Conservation (phyloP, 2,888 invertebrate genomes). For the Leptarthrus brevirostris region DNA sequence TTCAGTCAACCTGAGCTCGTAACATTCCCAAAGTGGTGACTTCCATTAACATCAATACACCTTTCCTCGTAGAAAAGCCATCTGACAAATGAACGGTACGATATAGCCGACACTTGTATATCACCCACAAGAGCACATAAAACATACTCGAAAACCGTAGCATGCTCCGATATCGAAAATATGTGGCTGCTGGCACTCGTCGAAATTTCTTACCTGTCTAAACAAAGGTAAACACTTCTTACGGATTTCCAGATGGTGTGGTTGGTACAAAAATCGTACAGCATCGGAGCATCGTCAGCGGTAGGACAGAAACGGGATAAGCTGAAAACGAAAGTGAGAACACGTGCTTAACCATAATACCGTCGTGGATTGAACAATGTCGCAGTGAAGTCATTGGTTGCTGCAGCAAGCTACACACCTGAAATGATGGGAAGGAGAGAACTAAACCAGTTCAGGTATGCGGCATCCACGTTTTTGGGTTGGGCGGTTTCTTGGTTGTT, state of each 20-base stretch:
- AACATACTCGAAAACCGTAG: neutral
- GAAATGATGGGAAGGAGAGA: conserved; percentile 30
- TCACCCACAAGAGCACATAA: conserved; percentile 21
- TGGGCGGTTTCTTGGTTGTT: conserved; percentile 52
- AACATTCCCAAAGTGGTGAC: neutral
- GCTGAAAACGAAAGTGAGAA: conserved; percentile 25
- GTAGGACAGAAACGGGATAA: neutral
- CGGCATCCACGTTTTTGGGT: conserved; percentile 49
- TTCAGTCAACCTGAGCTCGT: neutral
- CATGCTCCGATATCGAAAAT: no score
- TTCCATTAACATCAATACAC: neutral
- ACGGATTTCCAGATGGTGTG: neutral
- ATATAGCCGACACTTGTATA: neutral
- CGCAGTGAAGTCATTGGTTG: neutral
- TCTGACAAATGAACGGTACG: neutral
- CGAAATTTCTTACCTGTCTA: neutral
- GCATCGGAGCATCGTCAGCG: neutral
- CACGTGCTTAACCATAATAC: neutral
- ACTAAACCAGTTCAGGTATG: conserved; percentile 46
- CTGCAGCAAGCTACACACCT: neutral
- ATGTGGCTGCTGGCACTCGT: no score
- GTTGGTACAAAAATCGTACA: neutral
- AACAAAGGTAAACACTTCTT: neutral
- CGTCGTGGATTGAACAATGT: neutral
- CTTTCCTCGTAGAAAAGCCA: neutral